Percentiles rank a stretch among this genome's conserved stretches.
phyloP scores from a whole-genome alignment of 2,797 vertebrate genomes.

The Hylomyscus alleni region DNA sequence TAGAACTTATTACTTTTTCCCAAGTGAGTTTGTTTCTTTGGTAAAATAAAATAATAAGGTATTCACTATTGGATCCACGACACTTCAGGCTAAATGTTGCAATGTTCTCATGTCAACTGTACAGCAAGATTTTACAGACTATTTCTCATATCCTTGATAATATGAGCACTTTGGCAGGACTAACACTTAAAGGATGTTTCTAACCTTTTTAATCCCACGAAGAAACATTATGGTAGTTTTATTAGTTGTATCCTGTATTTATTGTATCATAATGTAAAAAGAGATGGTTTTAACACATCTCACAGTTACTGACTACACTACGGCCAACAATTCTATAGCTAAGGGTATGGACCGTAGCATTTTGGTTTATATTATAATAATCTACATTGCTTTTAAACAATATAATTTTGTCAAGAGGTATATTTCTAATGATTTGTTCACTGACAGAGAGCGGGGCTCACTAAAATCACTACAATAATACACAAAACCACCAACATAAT shows the following conservation, averaged over 20 bases:
- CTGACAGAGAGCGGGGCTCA: neutral
- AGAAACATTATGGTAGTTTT: neutral
- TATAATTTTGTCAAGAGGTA: neutral
- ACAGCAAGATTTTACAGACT: neutral
- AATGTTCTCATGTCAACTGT: neutral
- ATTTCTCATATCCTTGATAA: neutral
- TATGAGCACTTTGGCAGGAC: neutral
- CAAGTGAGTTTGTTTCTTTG: neutral
- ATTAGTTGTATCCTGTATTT: neutral
- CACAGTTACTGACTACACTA: neutral
- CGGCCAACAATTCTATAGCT: neutral
- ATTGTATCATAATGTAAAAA: neutral
- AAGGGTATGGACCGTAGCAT: neutral
- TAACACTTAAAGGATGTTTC: neutral
- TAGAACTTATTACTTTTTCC: neutral
- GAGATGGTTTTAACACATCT: neutral
- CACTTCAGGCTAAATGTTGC: neutral
- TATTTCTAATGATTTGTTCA: constrained; percentile 13
- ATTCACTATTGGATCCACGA: neutral
- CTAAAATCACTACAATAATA: neutral
- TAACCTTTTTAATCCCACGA: neutral
- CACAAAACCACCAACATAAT: neutral
- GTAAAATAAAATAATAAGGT: constrained; percentile 27
- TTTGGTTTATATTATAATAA: neutral
- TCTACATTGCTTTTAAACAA: neutral